Evolutionary conservation across 2,797 vertebrate species (phyloP), one percentile per base, ranked within the genome.

Genomic region (Melanotaenia pygmaea): DNA sequence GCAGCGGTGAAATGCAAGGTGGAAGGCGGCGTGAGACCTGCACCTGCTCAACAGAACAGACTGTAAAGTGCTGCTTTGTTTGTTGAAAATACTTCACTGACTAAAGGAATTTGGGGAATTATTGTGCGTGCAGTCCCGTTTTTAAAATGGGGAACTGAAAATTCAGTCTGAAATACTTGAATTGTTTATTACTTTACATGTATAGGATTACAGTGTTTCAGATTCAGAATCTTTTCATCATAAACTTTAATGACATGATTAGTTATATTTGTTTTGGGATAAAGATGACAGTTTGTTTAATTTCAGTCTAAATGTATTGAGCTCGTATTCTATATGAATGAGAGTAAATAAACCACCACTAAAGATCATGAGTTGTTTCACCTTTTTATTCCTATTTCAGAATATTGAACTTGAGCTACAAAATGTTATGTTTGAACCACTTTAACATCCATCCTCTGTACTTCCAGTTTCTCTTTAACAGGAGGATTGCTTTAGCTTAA

Each of bases 341-440:
- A 37, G 61, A 6, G 38, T 30, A 30, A 57, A 28, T 53, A 62
- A 71, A 67, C n/a, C 56, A 73, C 32, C 3, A 69, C 37, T 69
- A 18, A 71, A 57, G 54, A 1, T 35, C 32, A 66, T 24, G 51
- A 71, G 67, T 67, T 45, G 1, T 63, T 77, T 3, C 26, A 53
- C 80, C 4, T 38, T 69, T 34, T 76, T 83, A 45, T 45, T 45
- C 43, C 43, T 8, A 45, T 18, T 45, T 18, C 16, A 45, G 18
- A 30, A 45, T 82, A 77, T 82, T 70, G 24, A 89, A 84, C 74
- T 80, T 26, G 20, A 59, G 65, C 74, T 87, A 85, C 64, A 88
- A 86, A 78, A 28, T 76, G 68, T 64, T 58, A 78, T 38, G 53
- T 71, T 54, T 45, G 24, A 60, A 58, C 59, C 24, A 45, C 64